phyloP scores from a whole-genome alignment of 64 coral and sea anemone species.

The Stichodactyla mertensii region DNA sequence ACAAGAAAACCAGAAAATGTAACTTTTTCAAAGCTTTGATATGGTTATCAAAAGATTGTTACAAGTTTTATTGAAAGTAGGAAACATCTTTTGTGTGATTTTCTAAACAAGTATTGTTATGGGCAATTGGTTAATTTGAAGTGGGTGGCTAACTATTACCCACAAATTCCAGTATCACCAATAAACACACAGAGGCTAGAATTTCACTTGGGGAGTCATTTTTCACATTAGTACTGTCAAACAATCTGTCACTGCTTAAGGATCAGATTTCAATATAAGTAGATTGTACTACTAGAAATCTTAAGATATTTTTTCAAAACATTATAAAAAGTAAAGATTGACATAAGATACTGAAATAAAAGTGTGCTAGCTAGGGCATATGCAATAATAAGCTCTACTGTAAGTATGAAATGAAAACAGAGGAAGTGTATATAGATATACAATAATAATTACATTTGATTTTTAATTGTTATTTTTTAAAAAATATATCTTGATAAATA shows the following conservation, averaged over 20 bases:
- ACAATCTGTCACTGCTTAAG: not conserved
- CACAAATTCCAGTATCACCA: not conserved
- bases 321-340: too few relatives aligned
- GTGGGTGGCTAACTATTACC: not conserved
- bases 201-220: not conserved
- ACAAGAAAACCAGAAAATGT: not conserved
- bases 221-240: not conserved
- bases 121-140: not conserved
- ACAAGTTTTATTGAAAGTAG: not conserved
- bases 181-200: not conserved
- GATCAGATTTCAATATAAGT: not conserved
- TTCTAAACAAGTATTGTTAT: not conserved
- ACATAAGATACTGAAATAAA: too few relatives aligned
- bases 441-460: too few relatives aligned
- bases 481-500: too few relatives aligned
- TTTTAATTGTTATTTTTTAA: too few relatives aligned
- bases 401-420: too few relatives aligned
- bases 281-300: too few relatives aligned
- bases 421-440: too few relatives aligned
- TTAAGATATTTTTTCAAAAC: too few relatives aligned
- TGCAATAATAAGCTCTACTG: too few relatives aligned
- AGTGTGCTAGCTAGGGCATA: too few relatives aligned
- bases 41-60: not conserved
- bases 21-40: not conserved
- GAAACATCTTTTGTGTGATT: not conserved